Percentiles rank a stretch among this genome's conserved stretches.
phyloP scores from a whole-genome alignment of 2,797 vertebrate genomes.

The Mormyrus hasselquistii region DNA sequence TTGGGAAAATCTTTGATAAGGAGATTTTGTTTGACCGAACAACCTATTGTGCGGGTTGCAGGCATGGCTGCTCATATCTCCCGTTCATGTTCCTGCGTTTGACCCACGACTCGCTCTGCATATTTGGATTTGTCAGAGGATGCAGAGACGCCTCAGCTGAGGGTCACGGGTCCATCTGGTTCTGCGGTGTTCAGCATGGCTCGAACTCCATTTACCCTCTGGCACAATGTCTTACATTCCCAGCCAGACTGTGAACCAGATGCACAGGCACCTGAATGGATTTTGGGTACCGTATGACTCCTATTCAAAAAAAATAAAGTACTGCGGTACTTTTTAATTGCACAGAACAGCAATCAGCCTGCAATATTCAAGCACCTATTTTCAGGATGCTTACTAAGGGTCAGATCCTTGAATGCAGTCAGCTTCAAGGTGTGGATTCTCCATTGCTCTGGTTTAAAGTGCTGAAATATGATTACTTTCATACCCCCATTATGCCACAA shows the following conservation, averaged over 20 bases:
- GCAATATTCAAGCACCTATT: not conserved
- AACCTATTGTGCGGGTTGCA: too few relatives aligned
- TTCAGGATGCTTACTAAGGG: not conserved
- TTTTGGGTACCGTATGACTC: not conserved
- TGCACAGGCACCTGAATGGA: not conserved
- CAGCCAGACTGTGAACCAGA: not conserved
- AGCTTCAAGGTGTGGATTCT: not conserved
- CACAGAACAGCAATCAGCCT: not conserved
- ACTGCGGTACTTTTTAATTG: not conserved
- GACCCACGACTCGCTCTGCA: not conserved
- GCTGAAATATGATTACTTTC: slow-evolving; percentile 9
- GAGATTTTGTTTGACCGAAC: not conserved
- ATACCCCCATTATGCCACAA: not conserved
- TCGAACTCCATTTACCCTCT: not conserved
- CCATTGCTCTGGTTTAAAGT: not conserved
- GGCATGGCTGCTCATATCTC: not conserved
- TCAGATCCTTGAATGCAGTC: not conserved
- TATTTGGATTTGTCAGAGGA: not conserved
- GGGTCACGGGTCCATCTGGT: not conserved
- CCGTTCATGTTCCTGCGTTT: not conserved
- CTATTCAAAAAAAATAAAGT: not conserved
- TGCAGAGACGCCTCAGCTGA: too few relatives aligned
- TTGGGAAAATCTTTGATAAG: not conserved
- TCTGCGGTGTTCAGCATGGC: not conserved
- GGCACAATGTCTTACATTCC: not conserved